These are phyloP conservation scores for Limosa lapponica DNA, from an alignment of 2,797 vertebrate genomes.

Conservation along the genomic window DNA sequence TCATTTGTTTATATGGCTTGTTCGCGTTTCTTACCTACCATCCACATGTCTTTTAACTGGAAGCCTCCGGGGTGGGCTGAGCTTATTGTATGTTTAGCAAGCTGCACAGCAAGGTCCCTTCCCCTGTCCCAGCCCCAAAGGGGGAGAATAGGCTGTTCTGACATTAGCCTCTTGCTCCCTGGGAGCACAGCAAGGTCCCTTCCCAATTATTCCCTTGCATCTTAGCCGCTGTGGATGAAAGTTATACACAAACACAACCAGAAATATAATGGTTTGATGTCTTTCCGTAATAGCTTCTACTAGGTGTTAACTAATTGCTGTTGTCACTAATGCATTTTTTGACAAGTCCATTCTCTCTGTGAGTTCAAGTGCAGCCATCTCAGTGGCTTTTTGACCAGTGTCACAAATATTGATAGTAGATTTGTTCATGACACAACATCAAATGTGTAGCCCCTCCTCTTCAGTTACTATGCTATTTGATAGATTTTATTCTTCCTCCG, in stretches of 20 bases:
- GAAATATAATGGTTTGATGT: background rate
- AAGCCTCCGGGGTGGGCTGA: background rate
- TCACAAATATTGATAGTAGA: background rate
- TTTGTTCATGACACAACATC: background rate
- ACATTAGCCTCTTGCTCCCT: no score
- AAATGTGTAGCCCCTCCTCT: background rate
- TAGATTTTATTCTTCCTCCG: background rate
- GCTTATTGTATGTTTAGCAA: background rate
- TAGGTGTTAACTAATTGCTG: background rate
- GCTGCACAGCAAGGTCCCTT: background rate
- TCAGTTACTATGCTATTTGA: background rate
- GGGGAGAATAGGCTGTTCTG: no score
- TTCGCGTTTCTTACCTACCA: background rate
- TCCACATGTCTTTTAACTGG: background rate
- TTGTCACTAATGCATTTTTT: background rate
- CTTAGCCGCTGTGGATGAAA: background rate
- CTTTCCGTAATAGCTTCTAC: background rate
- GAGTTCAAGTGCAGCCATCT: background rate
- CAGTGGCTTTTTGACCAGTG: background rate
- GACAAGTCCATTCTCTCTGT: background rate
- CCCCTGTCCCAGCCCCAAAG: no score
- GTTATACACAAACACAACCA: background rate
- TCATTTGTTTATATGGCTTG: background rate
- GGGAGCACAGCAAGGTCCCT: background rate
- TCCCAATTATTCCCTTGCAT: background rate